Base-by-base conservation (phyloP, 1,140 invertebrate species). In the Euborellia annulipes region DNA sequence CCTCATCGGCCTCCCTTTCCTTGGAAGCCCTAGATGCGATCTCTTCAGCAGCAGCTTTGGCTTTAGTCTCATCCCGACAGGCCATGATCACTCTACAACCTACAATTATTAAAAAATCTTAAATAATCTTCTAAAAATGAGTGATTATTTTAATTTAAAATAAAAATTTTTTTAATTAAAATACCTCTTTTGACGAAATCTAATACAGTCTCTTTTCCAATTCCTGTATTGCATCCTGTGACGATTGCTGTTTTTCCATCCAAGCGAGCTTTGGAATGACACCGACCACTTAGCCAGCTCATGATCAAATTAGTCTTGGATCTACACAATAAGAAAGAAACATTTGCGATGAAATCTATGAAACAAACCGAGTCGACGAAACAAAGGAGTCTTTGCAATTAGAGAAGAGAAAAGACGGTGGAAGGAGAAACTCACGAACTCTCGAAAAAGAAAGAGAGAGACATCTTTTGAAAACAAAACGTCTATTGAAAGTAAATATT, bases 181-280 rank as follows among this genome's bases (percentile, higher is more conserved):
- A 54, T 54, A 57, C 69, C 65, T 52, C 71, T 52, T 49, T 51
- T 64, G 8, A 69, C 70, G 16, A 78, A 56, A 44, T 76, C 72
- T 17, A 59, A 45, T 0, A 70, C 71, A 6, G 72, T 71, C 42
- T 66, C 68, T 57, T 70, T 72, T 11, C 75, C 75, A 40, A 77
- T 70, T 4, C 75, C 75, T 41, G 63, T 66, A 56, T 74, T 76
- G 16, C 66, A 67, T 40, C 74, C 75, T 8, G 74, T 76, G n/a
- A 76, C 63, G 8, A 76, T 56, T 2, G 68, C 69, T 1, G 69
- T 72, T 58, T 75, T 73, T 0, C 70, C 71, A 41, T 65, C 59
- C 22, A 68, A 45, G n/a, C 59, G 48, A 34, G 50, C 49, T 6
- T 48, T 54, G 23, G 52, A 53, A 1, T 44, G 49, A 38, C 59